Percentiles rank a stretch among this genome's conserved stretches.
These are phyloP conservation scores for Ploceus nigricollis DNA, from an alignment of 2,113 vertebrate genomes.

Conservation along the genomic window DNA sequence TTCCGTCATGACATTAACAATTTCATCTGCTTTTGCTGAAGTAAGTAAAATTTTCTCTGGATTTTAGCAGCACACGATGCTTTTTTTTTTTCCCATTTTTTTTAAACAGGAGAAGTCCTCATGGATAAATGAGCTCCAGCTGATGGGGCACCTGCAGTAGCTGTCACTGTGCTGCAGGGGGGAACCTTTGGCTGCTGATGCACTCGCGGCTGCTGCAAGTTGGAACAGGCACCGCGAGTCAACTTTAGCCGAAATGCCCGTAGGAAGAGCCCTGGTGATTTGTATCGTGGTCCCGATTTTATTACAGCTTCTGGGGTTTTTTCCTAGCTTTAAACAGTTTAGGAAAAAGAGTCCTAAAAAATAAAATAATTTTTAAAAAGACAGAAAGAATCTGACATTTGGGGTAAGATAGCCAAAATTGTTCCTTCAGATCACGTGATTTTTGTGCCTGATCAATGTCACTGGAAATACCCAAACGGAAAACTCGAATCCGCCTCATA, in stretches of 20 bases:
- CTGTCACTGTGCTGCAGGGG: slow-evolving; percentile 48
- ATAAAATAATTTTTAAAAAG: neutral
- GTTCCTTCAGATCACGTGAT: neutral
- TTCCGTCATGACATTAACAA: neutral
- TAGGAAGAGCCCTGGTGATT: neutral
- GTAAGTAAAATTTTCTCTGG: neutral
- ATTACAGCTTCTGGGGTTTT: neutral
- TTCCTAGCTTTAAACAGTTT: neutral
- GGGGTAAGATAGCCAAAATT: neutral
- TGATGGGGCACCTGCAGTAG: slow-evolving; percentile 19
- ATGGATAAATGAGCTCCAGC: neutral
- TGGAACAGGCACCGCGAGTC: neutral
- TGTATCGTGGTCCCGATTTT: neutral
- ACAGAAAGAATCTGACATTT: neutral
- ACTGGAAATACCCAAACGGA: neutral
- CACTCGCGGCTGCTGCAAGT: neutral
- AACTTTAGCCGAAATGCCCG: neutral
- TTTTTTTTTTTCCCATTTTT: no score
- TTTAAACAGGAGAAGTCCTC: neutral
- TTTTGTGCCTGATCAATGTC: neutral
- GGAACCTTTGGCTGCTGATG: slow-evolving; percentile 48
- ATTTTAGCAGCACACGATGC: neutral
- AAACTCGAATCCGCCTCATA: accelerated
- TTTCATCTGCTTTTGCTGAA: neutral
- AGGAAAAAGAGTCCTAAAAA: neutral